Evolutionary conservation across 2,113 vertebrate species (phyloP).

Genomic region (Chaetodon auriga): DNA sequence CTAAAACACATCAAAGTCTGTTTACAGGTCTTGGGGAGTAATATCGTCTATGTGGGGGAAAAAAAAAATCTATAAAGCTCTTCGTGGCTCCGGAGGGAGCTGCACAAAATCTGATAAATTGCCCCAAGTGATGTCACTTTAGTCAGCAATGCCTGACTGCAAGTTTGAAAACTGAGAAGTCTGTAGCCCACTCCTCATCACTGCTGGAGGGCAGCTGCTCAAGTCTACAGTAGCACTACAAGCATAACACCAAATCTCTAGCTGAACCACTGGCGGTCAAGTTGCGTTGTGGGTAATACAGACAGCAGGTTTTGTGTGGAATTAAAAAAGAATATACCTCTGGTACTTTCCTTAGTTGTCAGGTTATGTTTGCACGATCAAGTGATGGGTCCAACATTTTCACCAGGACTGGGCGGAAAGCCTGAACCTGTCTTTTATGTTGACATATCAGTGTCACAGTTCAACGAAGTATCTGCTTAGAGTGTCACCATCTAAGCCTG

Average conservation of each 20-base stretch:
- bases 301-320: not conserved
- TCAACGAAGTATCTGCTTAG: not conserved
- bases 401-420: not conserved
- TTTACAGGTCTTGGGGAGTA: not conserved
- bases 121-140: not conserved
- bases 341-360: too few species aligned
- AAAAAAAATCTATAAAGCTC: too few species aligned
- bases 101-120: too few species aligned
- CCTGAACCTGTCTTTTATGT: not conserved
- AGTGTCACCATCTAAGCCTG: not conserved
- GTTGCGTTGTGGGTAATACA: not conserved
- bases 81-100: too few species aligned
- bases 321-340: not conserved
- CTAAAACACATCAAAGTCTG: not conserved
- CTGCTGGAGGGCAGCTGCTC: not conserved
- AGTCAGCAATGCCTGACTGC: not conserved
- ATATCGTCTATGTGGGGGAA: too few species aligned
- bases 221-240: not conserved
- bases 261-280: fast-evolving
- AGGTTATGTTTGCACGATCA: too few species aligned
- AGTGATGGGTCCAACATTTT: not conserved
- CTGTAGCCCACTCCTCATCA: not conserved
- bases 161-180: not conserved
- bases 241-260: not conserved
- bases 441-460: not conserved